Base-by-base conservation (phyloP, 2,888 invertebrate genomes). In the Cephus pulcher region DNA sequence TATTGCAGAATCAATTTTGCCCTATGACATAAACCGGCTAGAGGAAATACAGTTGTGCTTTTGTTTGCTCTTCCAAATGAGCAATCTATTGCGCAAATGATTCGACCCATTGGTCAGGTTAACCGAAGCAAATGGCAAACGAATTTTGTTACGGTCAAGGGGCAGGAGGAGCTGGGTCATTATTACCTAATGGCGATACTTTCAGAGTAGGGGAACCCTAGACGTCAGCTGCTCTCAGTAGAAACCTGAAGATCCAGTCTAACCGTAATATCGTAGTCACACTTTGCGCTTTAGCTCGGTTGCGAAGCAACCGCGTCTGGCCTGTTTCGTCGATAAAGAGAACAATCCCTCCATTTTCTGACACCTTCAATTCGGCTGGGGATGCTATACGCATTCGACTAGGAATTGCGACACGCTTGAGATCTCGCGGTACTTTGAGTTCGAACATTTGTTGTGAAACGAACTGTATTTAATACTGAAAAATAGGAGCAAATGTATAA, bases 301-400 rank as follows among this genome's bases (percentile, higher is more conserved):
- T 76, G 34, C 79, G 73, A 32, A 40, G 79, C 76, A 76, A 79
- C 79, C 30, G 68, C 68, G n/a, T 33, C 34, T 76, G 69, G 76
- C 37, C 35, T 76, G 78, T 78, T 78, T 79, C 79, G 76, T 79
- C 79, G 74, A 79, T 79, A 79, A 73, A 76, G 23, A 56, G 56
- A 56, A 23, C n/a, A 74, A 34, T 35, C 23, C n/a, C 30, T 56
- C 35, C 11, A 32, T 69, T 33, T n/a, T 74, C 23, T 23, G 23
- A 56, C 9, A 56, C 56, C 56, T 56, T 23, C 23, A 2, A 23
- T 56, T 23, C 56, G 40, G 1, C 56, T 23, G 56, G 56, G 56
- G 56, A 56, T 56, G 56, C 9, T 56, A 2, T 9, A 23, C 23
- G 9, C 56, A 56, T 23, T 56, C 56, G 56, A 23, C 9, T 56